Percentiles rank a stretch among this genome's conserved stretches.
phyloP scores from a whole-genome alignment of 1,140 invertebrate species.

The Bicyclus anynana region DNA sequence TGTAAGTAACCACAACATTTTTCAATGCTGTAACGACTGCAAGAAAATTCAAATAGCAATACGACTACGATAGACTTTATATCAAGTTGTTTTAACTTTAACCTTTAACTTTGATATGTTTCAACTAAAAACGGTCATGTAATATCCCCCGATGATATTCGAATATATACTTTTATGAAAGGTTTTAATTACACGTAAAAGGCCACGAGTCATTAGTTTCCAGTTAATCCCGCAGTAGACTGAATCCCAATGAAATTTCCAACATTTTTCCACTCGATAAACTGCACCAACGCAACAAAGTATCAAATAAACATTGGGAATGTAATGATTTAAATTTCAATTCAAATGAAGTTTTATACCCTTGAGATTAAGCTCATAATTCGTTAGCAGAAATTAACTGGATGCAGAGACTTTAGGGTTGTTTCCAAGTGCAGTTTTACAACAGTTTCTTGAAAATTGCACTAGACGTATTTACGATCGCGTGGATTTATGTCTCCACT shows the following conservation, averaged over 20 bases:
- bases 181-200: constrained; percentile 11
- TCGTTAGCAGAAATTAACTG: not conserved
- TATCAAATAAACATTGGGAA: constrained; percentile 10
- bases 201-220: constrained; percentile 3
- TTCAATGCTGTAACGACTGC: too few species aligned
- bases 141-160: too few species aligned
- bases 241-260: constrained; percentile 2
- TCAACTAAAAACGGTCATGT: too few species aligned
- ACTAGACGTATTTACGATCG: constrained; percentile 45
- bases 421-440: constrained; percentile 20
- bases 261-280: constrained; percentile 18
- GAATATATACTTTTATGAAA: too few species aligned
- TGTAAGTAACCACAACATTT: too few species aligned
- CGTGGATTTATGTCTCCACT: constrained; percentile 44
- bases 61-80: too few species aligned
- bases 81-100: too few species aligned
- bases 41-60: too few species aligned
- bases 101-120: too few species aligned
- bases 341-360: constrained; percentile 8
- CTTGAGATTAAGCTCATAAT: constrained; percentile 1
- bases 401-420: not conserved
- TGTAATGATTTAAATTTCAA: not conserved
- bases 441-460: constrained; percentile 24
- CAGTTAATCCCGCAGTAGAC: constrained; percentile 9
- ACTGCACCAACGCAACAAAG: constrained; percentile 20